Evolutionary conservation across 2,888 invertebrate genomes (phyloP).

Genomic region (Acanthococcus lagerstroemiae): DNA sequence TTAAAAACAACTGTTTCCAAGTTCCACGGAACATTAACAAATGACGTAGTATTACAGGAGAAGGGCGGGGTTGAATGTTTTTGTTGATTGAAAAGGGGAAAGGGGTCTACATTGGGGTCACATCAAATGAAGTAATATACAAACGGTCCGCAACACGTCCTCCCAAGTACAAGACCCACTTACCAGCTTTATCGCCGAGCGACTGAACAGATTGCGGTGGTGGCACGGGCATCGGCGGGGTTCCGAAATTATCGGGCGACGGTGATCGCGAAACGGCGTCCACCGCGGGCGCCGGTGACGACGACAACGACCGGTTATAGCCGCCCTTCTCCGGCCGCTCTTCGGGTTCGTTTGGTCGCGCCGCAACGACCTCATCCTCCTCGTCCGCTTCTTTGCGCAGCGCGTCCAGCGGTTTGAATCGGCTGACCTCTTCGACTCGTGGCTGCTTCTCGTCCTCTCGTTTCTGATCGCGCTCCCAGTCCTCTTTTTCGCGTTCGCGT

Average conservation of each 20-base stretch:
- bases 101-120: too few relatives aligned
- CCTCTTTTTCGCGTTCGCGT: constrained; percentile 44
- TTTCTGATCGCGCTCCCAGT: constrained; percentile 26
- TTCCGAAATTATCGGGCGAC: constrained; percentile 32
- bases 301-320: constrained; percentile 11
- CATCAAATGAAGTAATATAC: too few relatives aligned
- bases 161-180: background rate
- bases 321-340: constrained; percentile 19
- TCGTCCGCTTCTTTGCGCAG: background rate
- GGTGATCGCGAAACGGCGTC: too few relatives aligned
- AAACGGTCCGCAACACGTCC: too few relatives aligned
- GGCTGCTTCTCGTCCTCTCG: constrained; percentile 29
- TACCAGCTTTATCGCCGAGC: constrained; percentile 3
- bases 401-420: background rate
- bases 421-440: too few relatives aligned
- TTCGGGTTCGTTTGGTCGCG: constrained; percentile 14
- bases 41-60: too few relatives aligned
- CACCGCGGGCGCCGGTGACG: constrained; percentile 23
- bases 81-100: too few relatives aligned
- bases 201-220: constrained; percentile 38
- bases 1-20: too few relatives aligned
- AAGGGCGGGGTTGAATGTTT: too few relatives aligned
- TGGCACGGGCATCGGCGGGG: constrained; percentile 37
- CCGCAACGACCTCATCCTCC: background rate
- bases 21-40: too few relatives aligned